Evolutionary conservation across 1,140 invertebrate species (phyloP), one percentile per base, ranked within the genome.

Genomic region (Adoxophyes honmai): DNA sequence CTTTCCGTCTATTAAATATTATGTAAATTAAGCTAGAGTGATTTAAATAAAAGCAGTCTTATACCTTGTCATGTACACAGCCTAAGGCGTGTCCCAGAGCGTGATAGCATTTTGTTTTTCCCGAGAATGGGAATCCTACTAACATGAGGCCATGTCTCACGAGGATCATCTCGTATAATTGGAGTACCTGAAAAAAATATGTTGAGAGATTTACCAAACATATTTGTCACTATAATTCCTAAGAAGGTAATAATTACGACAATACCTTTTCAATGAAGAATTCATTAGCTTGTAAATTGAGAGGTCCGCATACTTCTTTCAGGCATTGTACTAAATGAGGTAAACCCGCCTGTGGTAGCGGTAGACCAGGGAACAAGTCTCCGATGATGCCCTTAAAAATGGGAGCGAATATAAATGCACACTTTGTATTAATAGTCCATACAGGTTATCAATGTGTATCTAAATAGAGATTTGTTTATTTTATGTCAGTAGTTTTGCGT

Each of bases 131-230:
- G 70, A 93, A 91, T n/a, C 98, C 97, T 1, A 98, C 96, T 59
- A 98, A 94, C 95, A 96, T 96, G 36, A 96, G 91, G 7, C 95
- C 95, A 79, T 98, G 96, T 21, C 96, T 91, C 0, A 98, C 96
- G 34, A 97, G 93, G 91, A 98, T 98, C 96, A 98, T 98, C 88
- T 98, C 97, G 81, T 97, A 98, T 11, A 98, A 92, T 88, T 98
- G 95, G 6, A 86, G 68, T 18, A 75, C 75, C 81, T 88, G 42
- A 8, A 53, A 36, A 35, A 36, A 36, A 52, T 28, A 5, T 3
- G 15, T 7, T 18, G n/a, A n/a, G n/a, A n/a, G n/a, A n/a, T n/a
- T n/a, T n/a, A n/a, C n/a, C n/a, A n/a, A n/a, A n/a, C n/a, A n/a
- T n/a, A n/a, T n/a, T n/a, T n/a, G n/a, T n/a, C n/a, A n/a, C n/a